Evolutionary conservation across 2,888 invertebrate genomes (phyloP), one percentile per base, ranked within the genome.

Genomic region (Pardosa pseudoannulata): DNA sequence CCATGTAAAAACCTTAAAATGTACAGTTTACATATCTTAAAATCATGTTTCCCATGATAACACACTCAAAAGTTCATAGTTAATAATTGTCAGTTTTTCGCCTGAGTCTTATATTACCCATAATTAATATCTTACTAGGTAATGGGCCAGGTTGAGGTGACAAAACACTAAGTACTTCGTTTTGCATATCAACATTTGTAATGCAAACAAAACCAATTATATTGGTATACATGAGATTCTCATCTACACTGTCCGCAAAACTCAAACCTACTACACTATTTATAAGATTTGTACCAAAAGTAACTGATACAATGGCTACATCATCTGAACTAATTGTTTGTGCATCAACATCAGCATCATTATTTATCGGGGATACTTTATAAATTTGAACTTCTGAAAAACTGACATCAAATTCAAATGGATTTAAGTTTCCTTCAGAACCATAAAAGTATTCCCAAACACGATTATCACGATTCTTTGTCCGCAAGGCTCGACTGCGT

Each of bases 381-480:
- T 95, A 98, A 56, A 99, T 94, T 91, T 96, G 96, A 29, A 98
- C 93, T 89, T 98, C 98, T 0, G 94, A 93, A 93, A 96, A 97
- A 91, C 96, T 96, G 0, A 98, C 95, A 91, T 98, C 98, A 91
- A 98, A 97, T 0, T 97, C 96, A 91, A 98, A 97, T 0, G 98
- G 98, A 92, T 97, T 97, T 88, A 97, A 93, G 28, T 90, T 90
- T 41, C 0, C 96, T 94, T 3, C 95, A 94, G 88, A 94, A 91
- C 99, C 99, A 92, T 99, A 99, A 93, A 99, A 99, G 92, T 99
- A 99, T 92, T 98, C 96, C 46, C 96, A 93, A 5, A 98, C 95
- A 70, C 96, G 93, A 73, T 94, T 93, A 92, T 98, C 97, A 46
- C 98, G 93, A 0, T 93, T 91, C 91, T 97, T 96, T 0, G 93